These are phyloP conservation scores for Mormyrus iriodes DNA, from an alignment of 2,113 vertebrate species.

Conservation along the genomic window DNA sequence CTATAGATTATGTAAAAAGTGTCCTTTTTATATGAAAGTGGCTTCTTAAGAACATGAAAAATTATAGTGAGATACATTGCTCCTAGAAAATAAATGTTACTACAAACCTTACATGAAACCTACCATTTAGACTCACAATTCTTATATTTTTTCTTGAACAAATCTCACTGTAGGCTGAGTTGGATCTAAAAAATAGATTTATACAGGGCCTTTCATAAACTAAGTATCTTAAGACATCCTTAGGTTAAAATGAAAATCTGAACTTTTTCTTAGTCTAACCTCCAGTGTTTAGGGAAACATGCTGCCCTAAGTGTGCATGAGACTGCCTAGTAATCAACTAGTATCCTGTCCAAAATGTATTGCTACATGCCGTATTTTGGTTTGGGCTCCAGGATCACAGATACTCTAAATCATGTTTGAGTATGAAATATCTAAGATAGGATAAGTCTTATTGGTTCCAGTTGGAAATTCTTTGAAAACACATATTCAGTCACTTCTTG, in stretches of 20 bases:
- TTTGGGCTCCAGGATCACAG: not conserved
- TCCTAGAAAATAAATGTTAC: not conserved
- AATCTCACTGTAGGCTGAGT: not conserved
- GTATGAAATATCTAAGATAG: not conserved
- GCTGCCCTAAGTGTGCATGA: not conserved
- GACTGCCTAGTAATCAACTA: not conserved
- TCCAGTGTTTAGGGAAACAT: not conserved
- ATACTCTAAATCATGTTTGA: not conserved
- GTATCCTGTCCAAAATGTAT: not conserved
- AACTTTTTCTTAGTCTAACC: not conserved
- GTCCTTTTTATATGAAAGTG: slow-evolving; percentile 1
- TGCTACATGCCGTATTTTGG: not conserved
- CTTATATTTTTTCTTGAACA: not conserved
- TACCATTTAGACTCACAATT: not conserved
- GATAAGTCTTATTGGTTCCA: not conserved
- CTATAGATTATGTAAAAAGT: not conserved
- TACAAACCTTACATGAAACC: not conserved
- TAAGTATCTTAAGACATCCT: not conserved
- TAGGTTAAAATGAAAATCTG: not conserved
- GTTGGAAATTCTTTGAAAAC: not conserved
- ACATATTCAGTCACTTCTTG: not conserved
- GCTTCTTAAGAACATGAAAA: not conserved
- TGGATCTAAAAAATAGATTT: not conserved
- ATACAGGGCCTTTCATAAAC: not conserved
- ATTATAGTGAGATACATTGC: not conserved